These are phyloP conservation scores for Parauchenoglanis ngamensis DNA, from an alignment of 2,797 vertebrate species.

Conservation along the genomic window DNA sequence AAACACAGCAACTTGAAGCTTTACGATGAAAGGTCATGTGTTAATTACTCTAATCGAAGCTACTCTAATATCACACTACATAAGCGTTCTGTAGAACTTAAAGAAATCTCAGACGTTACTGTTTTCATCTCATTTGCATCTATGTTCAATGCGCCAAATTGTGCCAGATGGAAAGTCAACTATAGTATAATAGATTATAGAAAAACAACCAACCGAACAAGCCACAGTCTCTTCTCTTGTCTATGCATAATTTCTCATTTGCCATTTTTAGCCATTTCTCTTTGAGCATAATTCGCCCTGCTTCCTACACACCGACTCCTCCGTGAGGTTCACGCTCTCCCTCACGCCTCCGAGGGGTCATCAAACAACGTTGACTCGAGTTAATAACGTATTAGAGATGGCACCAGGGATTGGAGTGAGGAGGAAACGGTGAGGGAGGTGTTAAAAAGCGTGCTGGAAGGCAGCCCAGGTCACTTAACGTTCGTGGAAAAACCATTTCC, in stretches of 20 bases:
- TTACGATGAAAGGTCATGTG: background rate
- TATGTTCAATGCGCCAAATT: background rate
- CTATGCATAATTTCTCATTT: background rate
- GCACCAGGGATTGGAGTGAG: background rate
- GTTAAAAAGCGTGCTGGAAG: background rate
- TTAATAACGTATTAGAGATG: conserved; percentile 6
- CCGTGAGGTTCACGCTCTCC: background rate
- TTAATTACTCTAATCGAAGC: background rate
- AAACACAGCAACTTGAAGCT: background rate
- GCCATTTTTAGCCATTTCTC: background rate
- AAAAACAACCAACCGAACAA: background rate
- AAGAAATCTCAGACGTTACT: background rate
- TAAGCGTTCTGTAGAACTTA: background rate
- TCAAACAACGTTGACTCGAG: background rate
- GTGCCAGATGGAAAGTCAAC: background rate
- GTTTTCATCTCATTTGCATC: background rate
- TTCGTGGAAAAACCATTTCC: background rate
- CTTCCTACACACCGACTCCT: background rate
- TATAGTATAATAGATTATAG: background rate
- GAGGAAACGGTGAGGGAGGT: background rate
- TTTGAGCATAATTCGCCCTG: background rate
- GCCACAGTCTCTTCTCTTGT: background rate
- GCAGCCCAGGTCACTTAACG: background rate
- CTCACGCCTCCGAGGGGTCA: background rate
- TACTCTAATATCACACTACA: background rate